phyloP scores from a whole-genome alignment of 2,888 invertebrate species.

The Amphipoea lucens region DNA sequence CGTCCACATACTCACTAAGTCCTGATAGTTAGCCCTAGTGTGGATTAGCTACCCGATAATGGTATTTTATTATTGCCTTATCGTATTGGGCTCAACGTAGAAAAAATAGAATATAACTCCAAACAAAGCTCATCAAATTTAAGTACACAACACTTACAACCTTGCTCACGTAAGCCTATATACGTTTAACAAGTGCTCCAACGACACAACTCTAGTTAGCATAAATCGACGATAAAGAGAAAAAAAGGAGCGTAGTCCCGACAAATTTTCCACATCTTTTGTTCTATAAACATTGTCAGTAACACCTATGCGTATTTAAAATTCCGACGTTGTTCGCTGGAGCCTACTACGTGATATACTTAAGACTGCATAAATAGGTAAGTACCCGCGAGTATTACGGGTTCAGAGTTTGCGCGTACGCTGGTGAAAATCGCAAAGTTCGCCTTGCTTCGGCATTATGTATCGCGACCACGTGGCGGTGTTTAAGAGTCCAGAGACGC shows the following conservation, averaged over 20 bases:
- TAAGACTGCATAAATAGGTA: constrained; percentile 83
- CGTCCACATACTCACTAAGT: background rate
- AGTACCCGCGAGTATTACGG: constrained; percentile 70
- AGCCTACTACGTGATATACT: constrained; percentile 89
- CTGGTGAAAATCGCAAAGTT: constrained; percentile 66
- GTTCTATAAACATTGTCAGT: constrained; percentile 83
- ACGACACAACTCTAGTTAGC: constrained; percentile 68
- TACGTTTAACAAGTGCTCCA: constrained; percentile 70
- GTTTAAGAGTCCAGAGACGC: constrained; percentile 73
- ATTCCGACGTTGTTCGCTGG: constrained; percentile 80
- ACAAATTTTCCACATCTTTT: constrained; percentile 75
- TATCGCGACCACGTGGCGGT: constrained; percentile 66
- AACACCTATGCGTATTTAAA: constrained; percentile 86
- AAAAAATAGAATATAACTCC: background rate
- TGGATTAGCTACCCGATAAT: background rate
- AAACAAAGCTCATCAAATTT: constrained; percentile 50
- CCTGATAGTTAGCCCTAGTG: no score
- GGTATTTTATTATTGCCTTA: background rate
- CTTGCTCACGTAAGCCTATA: constrained; percentile 60
- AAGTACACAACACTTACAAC: constrained; percentile 39
- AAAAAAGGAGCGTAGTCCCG: constrained; percentile 71
- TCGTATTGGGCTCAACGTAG: background rate
- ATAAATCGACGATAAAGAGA: constrained; percentile 83
- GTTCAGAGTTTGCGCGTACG: constrained; percentile 78
- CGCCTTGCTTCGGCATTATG: constrained; percentile 57